Conservation (phyloP, 2,113 vertebrate genomes). For the Danio rerio region GRCz12tu NC_133185.1:4653001-4653500, state of each 20-base stretch:
- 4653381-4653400: conserved; percentile 55
- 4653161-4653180: background rate
- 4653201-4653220: conserved; percentile 46
- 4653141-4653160: background rate
- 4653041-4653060: no score
- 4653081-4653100: no score
- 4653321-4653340: conserved; percentile 53
- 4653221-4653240: conserved; percentile 46
- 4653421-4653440: conserved; percentile 59
- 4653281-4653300: conserved; percentile 62
- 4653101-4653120: no score
- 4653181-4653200: conserved; percentile 5
- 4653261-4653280: conserved; percentile 55
- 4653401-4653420: conserved; percentile 61
- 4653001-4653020: no score
- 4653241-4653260: conserved; percentile 40
- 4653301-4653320: conserved; percentile 42
- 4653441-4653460: conserved; percentile 56
- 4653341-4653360: conserved; percentile 56
- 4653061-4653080: no score
- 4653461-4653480: conserved; percentile 55
- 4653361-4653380: conserved; percentile 48
- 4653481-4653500: conserved; percentile 58
- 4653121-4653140: no score
- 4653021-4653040: no score